A percentile compares a stretch with the other conserved stretches of the same genome.
phyloP scores from a whole-genome alignment of 2,113 vertebrate genomes.

The Oenanthe oenanthe region DNA sequence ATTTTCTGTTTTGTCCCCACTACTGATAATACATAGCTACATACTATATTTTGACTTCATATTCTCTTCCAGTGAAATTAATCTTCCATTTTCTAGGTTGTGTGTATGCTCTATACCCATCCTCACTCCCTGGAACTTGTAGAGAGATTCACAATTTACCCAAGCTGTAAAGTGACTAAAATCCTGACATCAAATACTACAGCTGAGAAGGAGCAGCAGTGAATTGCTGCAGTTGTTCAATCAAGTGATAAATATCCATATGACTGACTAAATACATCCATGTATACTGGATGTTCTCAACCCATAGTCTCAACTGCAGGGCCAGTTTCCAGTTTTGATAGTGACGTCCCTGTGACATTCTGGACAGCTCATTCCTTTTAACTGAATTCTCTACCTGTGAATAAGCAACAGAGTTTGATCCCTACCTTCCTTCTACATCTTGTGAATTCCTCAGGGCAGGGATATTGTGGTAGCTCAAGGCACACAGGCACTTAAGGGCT shows the following conservation, averaged over 20 bases:
- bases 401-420: neutral
- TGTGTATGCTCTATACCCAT: fast-evolving
- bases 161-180: neutral
- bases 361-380: neutral
- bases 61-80: neutral
- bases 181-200: neutral
- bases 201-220: neutral
- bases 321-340: neutral
- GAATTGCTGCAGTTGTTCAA: neutral
- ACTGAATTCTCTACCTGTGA: neutral
- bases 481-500: neutral
- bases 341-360: neutral
- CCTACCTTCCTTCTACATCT: neutral
- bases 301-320: neutral
- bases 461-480: neutral
- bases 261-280: neutral
- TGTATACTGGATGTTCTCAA: neutral
- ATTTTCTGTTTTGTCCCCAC: neutral
- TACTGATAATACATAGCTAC: neutral
- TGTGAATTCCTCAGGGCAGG: neutral
- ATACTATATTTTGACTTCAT: neutral
- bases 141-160: neutral
- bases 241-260: neutral
- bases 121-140: neutral
- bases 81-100: neutral